Evolutionary conservation across 2,888 invertebrate species (phyloP).

Genomic region (Craniophora ligustri): DNA sequence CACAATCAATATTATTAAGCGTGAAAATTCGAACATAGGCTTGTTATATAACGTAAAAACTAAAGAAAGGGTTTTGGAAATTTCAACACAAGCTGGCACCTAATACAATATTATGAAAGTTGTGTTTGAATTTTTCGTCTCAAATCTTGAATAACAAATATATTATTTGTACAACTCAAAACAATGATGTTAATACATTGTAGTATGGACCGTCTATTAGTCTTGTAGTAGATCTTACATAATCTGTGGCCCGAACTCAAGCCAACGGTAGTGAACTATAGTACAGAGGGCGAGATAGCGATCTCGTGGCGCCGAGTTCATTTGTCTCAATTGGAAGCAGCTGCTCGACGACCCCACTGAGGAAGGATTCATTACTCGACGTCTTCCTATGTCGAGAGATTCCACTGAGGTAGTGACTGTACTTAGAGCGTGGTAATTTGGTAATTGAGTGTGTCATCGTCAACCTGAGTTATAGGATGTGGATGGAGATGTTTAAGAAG

Average conservation of each 20-base stretch:
- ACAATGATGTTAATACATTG: too few species aligned
- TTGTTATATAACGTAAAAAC: too few species aligned
- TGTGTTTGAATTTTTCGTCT: too few species aligned
- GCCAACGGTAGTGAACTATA: slow-evolving; percentile 15
- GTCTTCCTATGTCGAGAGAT: slow-evolving; percentile 45
- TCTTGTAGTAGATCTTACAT: background rate
- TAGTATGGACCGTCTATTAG: too few species aligned
- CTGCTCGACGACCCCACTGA: slow-evolving; percentile 62
- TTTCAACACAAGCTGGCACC: too few species aligned
- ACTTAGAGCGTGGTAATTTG: slow-evolving; percentile 25
- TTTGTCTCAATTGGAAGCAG: slow-evolving; percentile 81
- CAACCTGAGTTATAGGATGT: slow-evolving; percentile 32
- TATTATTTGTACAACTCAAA: too few species aligned
- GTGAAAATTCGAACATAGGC: too few species aligned
- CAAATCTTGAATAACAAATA: too few species aligned
- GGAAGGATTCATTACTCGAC: slow-evolving; percentile 48
- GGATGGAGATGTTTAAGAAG: slow-evolving; percentile 3
- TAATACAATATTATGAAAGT: too few species aligned
- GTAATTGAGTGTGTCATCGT: slow-evolving; percentile 33
- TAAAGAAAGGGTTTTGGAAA: too few species aligned
- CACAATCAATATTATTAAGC: too few species aligned
- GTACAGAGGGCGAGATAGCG: slow-evolving; percentile 46
- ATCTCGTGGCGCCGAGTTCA: slow-evolving; percentile 77
- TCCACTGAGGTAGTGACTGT: slow-evolving; percentile 37
- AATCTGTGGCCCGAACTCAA: slow-evolving; percentile 1